A percentile compares a stretch with the other conserved stretches of the same genome.
Conservation (phyloP, 2,888 invertebrate species). For the Reticulitermes lucifugus region DNA sequence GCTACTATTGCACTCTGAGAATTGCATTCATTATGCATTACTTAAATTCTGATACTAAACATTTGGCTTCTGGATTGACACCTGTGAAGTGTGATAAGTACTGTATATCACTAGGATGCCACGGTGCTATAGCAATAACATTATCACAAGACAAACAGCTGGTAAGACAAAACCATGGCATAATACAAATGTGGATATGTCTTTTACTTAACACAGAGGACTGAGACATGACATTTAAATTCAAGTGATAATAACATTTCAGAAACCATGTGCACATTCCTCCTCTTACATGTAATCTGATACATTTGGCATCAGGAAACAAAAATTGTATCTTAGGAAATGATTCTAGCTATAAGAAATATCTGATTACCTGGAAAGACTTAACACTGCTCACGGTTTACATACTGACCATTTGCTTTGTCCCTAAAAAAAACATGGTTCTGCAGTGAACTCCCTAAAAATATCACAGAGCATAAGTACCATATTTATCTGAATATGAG, state of each 20-base stretch:
- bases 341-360: slow-evolving; percentile 27
- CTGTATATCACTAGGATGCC: background rate
- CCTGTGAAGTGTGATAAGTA: background rate
- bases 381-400: background rate
- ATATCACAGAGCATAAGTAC: slow-evolving; percentile 8
- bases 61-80: background rate
- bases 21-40: too few relatives aligned
- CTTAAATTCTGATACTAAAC: too few relatives aligned
- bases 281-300: background rate
- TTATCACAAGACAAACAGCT: background rate
- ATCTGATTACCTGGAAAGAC: slow-evolving; percentile 5
- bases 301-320: slow-evolving; percentile 9
- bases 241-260: background rate
- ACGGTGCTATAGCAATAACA: background rate
- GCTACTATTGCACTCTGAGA: too few relatives aligned
- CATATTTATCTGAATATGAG: too few relatives aligned
- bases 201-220: background rate
- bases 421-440: background rate
- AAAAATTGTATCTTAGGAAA: slow-evolving; percentile 8
- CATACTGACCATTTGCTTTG: slow-evolving; percentile 1
- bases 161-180: background rate
- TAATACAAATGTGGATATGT: background rate
- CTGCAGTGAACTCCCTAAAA: background rate
- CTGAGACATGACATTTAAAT: background rate
- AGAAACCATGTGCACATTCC: background rate